Evolutionary conservation across 2,113 vertebrate genomes (phyloP), one percentile per base, ranked within the genome.

Genomic region (Zeus faber): DNA sequence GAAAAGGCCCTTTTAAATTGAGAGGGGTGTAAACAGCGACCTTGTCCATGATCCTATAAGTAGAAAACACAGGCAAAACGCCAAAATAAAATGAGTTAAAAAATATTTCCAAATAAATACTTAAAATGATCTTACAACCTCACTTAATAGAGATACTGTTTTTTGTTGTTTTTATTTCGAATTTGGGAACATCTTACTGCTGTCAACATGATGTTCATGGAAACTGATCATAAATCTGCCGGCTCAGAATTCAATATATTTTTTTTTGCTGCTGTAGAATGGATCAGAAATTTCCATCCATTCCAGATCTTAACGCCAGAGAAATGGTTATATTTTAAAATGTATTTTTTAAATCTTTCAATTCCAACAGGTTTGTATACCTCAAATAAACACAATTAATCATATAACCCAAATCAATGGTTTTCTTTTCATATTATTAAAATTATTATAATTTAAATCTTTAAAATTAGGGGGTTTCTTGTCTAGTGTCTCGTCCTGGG

Each of bases 301-400:
- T n/a, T n/a, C n/a, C n/a, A n/a, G n/a, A n/a, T n/a, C n/a, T n/a
- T n/a, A n/a, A n/a, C n/a, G n/a, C n/a, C n/a, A n/a, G n/a, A n/a
- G n/a, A n/a, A n/a, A n/a, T n/a, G n/a, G n/a, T 25, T 25, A 5
- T 45, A 41, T n/a, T 41, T n/a, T 41, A 18, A 43, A 43, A 37
- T 37, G 33, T 37, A 13, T 14, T 6, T 4, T 43, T 43, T 21
- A n/a, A 51, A 44, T 2, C 2, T 17, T 29, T 54, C 39, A 33
- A 72, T 65, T 54, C 35, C 33, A 68, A 58, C 60, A 47, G 41
- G 40, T 53, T 17, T 56, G 9, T 60, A 54, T 48, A 49, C 9
- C n/a, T 35, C 14, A 31, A 8, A 31, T 31, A 31, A 11, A 9
- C 14, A 35, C 31, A 3, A 13, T 13, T 11, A 35, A 35, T 35